phyloP scores from a whole-genome alignment of 2,113 vertebrate genomes.

The Lates calcarifer region DNA sequence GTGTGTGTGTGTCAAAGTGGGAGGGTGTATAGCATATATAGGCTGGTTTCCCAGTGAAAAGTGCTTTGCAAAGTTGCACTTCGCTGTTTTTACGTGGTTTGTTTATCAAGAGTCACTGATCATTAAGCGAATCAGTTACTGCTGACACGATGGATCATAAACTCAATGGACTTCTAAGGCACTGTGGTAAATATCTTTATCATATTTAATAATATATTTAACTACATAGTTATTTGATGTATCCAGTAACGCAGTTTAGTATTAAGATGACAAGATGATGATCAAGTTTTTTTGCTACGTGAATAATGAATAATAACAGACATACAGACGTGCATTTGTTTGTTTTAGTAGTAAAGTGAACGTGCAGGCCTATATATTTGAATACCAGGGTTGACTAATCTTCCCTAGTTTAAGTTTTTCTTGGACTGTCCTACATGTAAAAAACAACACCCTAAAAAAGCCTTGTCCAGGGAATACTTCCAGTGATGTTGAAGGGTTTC shows the following conservation, averaged over 20 bases:
- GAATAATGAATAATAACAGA: neutral
- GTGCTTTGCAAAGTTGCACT: neutral
- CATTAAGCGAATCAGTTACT: neutral
- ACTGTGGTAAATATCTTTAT: constrained; percentile 55
- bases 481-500: neutral
- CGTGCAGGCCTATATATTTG: neutral
- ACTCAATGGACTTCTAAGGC: neutral
- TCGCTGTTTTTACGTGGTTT: neutral
- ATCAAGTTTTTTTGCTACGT: neutral
- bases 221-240: neutral
- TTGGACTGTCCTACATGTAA: too few species aligned
- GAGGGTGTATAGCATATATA: constrained; percentile 48
- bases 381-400: too few species aligned
- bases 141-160: constrained; percentile 38
- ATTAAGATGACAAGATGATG: neutral
- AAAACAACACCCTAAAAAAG: too few species aligned
- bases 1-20: constrained; percentile 1
- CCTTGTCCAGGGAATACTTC: too few species aligned
- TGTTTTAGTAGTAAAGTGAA: neutral
- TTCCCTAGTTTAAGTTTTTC: too few species aligned
- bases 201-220: neutral
- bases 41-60: neutral
- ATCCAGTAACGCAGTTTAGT: neutral
- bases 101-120: neutral
- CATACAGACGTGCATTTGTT: neutral